These are phyloP conservation scores for Villa cingulata DNA, from an alignment of 2,888 invertebrate genomes.

Conservation along the genomic window DNA sequence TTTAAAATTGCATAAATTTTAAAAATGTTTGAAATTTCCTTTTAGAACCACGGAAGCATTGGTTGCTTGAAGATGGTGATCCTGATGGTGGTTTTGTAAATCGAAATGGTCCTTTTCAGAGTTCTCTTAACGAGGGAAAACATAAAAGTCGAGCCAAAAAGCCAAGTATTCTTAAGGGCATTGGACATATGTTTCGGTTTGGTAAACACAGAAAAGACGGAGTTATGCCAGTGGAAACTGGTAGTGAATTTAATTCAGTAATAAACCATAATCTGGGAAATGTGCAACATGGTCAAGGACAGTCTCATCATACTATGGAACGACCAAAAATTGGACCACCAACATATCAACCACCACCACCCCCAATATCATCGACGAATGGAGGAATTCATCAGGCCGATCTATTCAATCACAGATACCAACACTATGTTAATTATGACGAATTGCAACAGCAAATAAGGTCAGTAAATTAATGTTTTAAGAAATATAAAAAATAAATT, in stretches of 20 bases:
- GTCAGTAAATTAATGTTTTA: too few species aligned
- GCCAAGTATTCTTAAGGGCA: constrained; percentile 57
- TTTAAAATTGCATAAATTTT: background rate
- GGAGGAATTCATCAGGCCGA: constrained; percentile 34
- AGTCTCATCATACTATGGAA: constrained; percentile 17
- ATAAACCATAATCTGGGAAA: background rate
- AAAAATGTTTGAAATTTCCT: constrained; percentile 7
- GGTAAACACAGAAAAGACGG: constrained; percentile 49
- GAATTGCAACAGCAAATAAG: constrained; percentile 73
- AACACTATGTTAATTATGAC: constrained; percentile 72
- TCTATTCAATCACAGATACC: constrained; percentile 37
- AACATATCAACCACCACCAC: constrained; percentile 35
- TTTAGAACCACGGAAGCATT: constrained; percentile 57
- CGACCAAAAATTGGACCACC: constrained; percentile 31
- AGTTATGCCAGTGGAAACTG: constrained; percentile 28
- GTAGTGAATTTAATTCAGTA: constrained; percentile 35
- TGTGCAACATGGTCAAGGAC: background rate
- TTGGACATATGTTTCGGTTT: constrained; percentile 37
- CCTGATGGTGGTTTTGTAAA: constrained; percentile 52
- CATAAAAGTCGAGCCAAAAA: constrained; percentile 47
- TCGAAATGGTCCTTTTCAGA: constrained; percentile 60
- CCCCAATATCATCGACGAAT: constrained; percentile 22
- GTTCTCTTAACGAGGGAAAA: constrained; percentile 58
- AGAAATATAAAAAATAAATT: too few species aligned
- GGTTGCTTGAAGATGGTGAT: constrained; percentile 59